Percentiles rank a stretch among this genome's conserved stretches.
These are phyloP conservation scores for Elachura formosa DNA, from an alignment of 2,113 vertebrate species.

Conservation along the genomic window DNA sequence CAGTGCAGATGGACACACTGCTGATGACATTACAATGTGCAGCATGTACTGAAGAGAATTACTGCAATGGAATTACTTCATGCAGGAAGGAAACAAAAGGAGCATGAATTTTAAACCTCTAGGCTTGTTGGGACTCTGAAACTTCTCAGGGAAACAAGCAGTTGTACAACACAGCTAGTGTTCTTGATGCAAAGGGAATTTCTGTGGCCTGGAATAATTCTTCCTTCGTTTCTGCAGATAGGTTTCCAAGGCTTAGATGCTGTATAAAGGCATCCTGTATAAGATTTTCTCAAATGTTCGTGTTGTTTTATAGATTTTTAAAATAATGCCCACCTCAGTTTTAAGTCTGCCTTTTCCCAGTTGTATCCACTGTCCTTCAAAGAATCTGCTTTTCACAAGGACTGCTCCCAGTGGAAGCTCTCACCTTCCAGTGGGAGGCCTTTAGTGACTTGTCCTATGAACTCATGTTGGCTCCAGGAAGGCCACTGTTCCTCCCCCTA, in stretches of 20 bases:
- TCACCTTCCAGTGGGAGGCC: background rate
- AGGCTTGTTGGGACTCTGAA: conserved; percentile 39
- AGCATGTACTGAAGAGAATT: conserved; percentile 40
- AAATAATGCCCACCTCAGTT: background rate
- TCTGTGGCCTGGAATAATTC: conserved; percentile 52
- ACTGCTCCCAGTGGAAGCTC: background rate
- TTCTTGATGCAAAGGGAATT: conserved; percentile 49
- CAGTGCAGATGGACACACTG: conserved; percentile 63
- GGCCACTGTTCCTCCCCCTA: background rate
- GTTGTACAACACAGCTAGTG: background rate
- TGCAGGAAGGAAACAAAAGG: conserved; percentile 47
- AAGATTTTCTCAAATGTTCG: conserved; percentile 17
- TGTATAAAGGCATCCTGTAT: background rate
- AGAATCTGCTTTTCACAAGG: background rate
- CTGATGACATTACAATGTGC: conserved; percentile 27
- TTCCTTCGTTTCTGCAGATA: conserved; percentile 33
- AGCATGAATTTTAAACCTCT: conserved; percentile 43
- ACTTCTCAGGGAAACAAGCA: conserved; percentile 47
- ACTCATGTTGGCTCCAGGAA: background rate
- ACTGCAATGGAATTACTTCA: conserved; percentile 55
- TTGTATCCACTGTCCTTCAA: background rate
- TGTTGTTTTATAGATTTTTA: conserved; percentile 19
- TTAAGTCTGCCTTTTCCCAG: background rate
- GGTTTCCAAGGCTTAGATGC: conserved; percentile 38
- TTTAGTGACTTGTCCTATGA: background rate